Evolutionary conservation across 92 coral and sea anemone species (phyloP), one percentile per base, ranked within the genome.

Genomic region (Porites cylindrica): DNA sequence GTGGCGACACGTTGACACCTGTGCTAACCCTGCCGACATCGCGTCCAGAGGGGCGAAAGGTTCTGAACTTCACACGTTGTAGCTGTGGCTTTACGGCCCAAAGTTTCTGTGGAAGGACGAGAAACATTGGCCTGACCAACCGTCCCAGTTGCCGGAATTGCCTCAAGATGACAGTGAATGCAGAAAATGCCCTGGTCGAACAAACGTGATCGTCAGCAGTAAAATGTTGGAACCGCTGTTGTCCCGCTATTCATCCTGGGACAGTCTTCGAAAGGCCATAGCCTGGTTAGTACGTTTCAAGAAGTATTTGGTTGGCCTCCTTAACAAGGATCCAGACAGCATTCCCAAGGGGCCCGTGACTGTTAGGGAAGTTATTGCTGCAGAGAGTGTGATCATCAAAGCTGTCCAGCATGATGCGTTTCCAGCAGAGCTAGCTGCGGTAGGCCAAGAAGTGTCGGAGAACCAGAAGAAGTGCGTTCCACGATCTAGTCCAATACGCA

Each of bases 1-100:
- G 67, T 86, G 90, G 90, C 67, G 82, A 54, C 77, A 80, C 20
- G 90, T 86, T 10, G 9, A 32, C 24, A 61, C 52, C 5, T 13
- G 56, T 7, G 61, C 6, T 21, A 86, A 86, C 77, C 90, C 23
- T 23, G 59, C 77, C 17, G 56, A 72, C 56, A 51, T 72, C 24
- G 77, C 21, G 17, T 51, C 78, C 78, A 14, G 78, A 14, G 63
- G 78, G 1, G 78, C 13, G 29, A 72, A 52, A 47, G 32, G 60
- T 1, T 51, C 78, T 51, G 62, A 74, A 11, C 62, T 74, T 18
- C 38, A 47, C 62, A 52, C 10, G 78, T 4, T 74, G 29, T 17
- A 74, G 63, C 78, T 74, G n/a, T 76, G 81, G 81, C 67, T 76
- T 76, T 24, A 60, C 3, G 52, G 23, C 51, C 80, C 53, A 1